Evolutionary conservation across 2,797 vertebrate genomes (phyloP).

Genomic region (Pseudocheirus occidentalis): DNA sequence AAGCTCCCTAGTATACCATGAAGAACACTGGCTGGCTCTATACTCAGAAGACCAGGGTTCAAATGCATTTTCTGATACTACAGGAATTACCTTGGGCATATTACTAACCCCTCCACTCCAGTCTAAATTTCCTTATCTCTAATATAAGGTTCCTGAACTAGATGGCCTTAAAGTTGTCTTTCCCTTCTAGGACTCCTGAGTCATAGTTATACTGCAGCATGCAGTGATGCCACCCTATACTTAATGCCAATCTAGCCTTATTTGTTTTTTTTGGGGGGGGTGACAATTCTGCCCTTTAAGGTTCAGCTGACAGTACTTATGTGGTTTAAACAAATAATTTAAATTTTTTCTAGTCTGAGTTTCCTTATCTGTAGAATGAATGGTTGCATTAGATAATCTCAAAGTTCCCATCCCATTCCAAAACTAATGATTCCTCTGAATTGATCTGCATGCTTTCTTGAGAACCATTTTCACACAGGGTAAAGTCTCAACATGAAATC

Average conservation of each 20-base stretch:
- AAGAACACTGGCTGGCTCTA: neutral
- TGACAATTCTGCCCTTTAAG: neutral
- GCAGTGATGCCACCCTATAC: neutral
- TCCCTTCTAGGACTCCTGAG: neutral
- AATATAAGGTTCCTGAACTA: neutral
- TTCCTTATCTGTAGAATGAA: neutral
- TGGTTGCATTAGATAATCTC: neutral
- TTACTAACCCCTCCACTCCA: neutral
- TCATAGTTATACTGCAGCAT: neutral
- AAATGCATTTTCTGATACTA: neutral
- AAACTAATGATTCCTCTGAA: neutral
- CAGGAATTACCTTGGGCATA: neutral
- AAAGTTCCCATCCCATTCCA: neutral
- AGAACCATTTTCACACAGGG: slow-evolving; percentile 17
- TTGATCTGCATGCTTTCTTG: neutral
- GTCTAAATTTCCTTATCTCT: neutral
- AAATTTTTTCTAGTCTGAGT: neutral
- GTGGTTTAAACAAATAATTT: neutral
- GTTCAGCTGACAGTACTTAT: neutral
- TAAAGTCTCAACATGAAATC: neutral
- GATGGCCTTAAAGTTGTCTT: neutral
- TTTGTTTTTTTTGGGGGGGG: neutral
- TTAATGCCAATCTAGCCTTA: neutral
- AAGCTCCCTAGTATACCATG: neutral
- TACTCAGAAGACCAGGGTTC: neutral